Base-by-base conservation (phyloP, 2,113 vertebrate genomes). In the Entosphenus tridentatus region DNA sequence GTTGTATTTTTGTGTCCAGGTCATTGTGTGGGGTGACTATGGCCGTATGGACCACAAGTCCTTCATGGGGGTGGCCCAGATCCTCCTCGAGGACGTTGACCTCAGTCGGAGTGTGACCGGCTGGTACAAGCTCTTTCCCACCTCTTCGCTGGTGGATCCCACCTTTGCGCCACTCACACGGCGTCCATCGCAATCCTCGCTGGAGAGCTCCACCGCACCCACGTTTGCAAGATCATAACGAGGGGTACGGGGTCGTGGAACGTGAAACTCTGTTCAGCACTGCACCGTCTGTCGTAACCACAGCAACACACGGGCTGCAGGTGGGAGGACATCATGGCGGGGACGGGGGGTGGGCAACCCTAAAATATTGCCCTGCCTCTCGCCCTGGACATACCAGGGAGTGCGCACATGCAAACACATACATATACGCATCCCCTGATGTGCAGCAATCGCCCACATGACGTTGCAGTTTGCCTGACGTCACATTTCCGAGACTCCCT, bases 81-180 rank as follows among this genome's bases (percentile, higher is more conserved):
- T 65, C n/a, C 21, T 65, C 21, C 62, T 65, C n/a, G 62, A 21
- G 21, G 62, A 65, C 62, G 21, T 65, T n/a, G 62, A 65, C 62
- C 21, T 65, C n/a, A 16, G n/a, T 16, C 62, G 62, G 62, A 65
- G n/a, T 9, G 62, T 65, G 62, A n/a, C n/a, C 10, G 62, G 62
- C 62, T 65, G 62, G 62, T 65, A 65, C 62, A 65, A 65, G 62
- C 62, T 65, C 8, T 65, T 65, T 65, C 62, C 62, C n/a, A 65
- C 62, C 62, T 65, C 62, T 9, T 65, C 62, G n/a, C 62, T 65
- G 62, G 62, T 65, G 62, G 62, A 65, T 65, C 21, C 62, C 21
- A 65, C 62, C n/a, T 65, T 65, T 10, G n/a, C 62, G 21, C 62
- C 62, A 11, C 62, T 65, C 62, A 65, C 62, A 9, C 62, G 62